phyloP scores from a whole-genome alignment of 2,797 vertebrate genomes.

The Scolopax rusticola region DNA sequence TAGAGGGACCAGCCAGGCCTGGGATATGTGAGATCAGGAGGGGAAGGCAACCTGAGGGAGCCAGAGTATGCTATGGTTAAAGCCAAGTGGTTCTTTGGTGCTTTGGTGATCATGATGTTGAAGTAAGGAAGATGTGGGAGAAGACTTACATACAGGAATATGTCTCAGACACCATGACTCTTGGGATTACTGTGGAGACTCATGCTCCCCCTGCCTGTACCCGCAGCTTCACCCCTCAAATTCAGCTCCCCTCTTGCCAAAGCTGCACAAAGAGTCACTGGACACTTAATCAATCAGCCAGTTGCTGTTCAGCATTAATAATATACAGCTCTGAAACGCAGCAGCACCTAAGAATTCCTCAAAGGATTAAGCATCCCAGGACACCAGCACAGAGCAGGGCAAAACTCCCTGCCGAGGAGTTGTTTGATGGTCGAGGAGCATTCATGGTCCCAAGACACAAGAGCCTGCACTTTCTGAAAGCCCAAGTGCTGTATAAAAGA shows the following conservation, averaged over 20 bases:
- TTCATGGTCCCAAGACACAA: not conserved
- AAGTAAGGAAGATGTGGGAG: not conserved
- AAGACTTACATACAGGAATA: not conserved
- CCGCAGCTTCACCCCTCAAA: not conserved
- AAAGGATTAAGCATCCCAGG: not conserved
- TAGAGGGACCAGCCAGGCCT: not conserved
- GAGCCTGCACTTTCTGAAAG: not conserved
- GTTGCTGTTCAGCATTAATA: not conserved
- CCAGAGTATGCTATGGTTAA: not conserved
- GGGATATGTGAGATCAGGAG: not conserved
- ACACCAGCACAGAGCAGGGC: not conserved
- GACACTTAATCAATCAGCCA: not conserved
- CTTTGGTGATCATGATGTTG: not conserved
- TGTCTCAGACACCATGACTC: not conserved
- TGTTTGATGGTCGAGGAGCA: not conserved
- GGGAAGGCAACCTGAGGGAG: not conserved
- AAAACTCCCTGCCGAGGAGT: not conserved
- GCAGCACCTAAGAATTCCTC: conserved; percentile 3
- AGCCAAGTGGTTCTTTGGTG: not conserved
- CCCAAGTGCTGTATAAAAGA: not conserved
- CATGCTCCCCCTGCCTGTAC: not conserved
- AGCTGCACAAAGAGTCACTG: not conserved
- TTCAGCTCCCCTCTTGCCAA: not conserved
- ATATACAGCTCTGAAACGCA: not conserved
- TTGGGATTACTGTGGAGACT: not conserved